Conservation (phyloP, 1,140 invertebrate species). For the Hyphantria cunea region DNA sequence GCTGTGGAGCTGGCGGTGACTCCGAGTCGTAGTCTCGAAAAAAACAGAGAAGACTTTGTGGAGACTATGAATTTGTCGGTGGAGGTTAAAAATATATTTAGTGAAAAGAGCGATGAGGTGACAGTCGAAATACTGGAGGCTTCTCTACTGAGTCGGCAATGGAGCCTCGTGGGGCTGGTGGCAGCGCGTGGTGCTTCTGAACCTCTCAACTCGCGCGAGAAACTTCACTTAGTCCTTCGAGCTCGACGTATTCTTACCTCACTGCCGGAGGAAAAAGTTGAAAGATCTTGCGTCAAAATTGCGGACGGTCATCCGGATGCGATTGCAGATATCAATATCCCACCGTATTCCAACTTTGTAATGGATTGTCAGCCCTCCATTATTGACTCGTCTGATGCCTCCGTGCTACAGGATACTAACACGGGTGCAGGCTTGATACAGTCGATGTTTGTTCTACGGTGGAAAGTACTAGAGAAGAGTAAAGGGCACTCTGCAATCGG, state of each 20-base stretch:
- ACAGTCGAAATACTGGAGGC: constrained; percentile 66
- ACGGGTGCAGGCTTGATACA: constrained; percentile 61
- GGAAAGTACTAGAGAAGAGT: constrained; percentile 76
- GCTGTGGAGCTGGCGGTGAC: constrained; percentile 67
- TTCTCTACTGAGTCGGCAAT: constrained; percentile 73
- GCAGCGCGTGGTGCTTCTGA: constrained; percentile 46
- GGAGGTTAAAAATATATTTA: constrained; percentile 74
- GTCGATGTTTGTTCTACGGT: constrained; percentile 80
- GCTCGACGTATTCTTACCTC: constrained; percentile 54
- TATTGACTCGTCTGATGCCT: constrained; percentile 43
- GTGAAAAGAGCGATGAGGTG: constrained; percentile 60
- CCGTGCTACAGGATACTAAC: constrained; percentile 28
- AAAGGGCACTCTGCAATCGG: constrained; percentile 71
- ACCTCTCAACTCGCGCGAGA: constrained; percentile 60
- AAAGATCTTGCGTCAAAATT: constrained; percentile 64
- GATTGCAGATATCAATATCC: constrained; percentile 44
- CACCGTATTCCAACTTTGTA: constrained; percentile 73
- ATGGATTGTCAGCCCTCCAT: constrained; percentile 56
- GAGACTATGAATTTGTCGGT: constrained; percentile 70
- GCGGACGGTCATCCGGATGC: constrained; percentile 45
- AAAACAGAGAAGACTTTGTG: constrained; percentile 39
- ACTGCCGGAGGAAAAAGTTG: constrained; percentile 52
- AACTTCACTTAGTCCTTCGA: constrained; percentile 68
- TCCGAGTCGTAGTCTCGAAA: constrained; percentile 60
- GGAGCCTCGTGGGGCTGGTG: constrained; percentile 61